These are phyloP conservation scores for Bubo blakistoni DNA, from an alignment of 2,113 vertebrate species.

Conservation along the genomic window DNA sequence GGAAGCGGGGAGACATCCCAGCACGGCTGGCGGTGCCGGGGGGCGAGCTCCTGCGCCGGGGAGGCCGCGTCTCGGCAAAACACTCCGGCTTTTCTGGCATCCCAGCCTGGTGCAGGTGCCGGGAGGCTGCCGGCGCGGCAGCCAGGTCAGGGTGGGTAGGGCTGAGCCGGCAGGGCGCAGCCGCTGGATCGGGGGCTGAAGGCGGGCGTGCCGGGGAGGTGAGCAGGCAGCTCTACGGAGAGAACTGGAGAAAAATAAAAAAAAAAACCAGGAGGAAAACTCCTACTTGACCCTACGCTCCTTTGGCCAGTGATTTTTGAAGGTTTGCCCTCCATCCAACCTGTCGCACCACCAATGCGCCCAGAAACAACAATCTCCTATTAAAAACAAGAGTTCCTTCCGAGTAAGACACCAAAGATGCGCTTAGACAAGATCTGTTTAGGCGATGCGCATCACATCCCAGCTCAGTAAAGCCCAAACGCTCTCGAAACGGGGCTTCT, in stretches of 20 bases:
- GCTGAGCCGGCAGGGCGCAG: no score
- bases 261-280: not conserved
- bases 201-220: not conserved
- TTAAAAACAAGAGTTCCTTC: rapidly evolving
- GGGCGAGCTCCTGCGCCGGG: not conserved
- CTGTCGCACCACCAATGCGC: not conserved
- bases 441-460: rapidly evolving
- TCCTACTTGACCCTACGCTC: rapidly evolving
- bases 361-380: rapidly evolving
- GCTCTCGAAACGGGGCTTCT: rapidly evolving
- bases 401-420: rapidly evolving
- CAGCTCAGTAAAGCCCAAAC: rapidly evolving
- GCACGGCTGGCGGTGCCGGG: not conserved
- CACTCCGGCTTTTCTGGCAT: not conserved
- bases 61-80: not conserved
- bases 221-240: not conserved
- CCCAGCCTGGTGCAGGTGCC: not conserved
- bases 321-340: not conserved
- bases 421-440: rapidly evolving
- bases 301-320: not conserved
- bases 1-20: not conserved
- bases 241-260: no score
- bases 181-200: rapidly evolving
- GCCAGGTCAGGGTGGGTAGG: rapidly evolving
- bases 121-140: not conserved